Conservation (phyloP, 2,888 invertebrate species). For the Cotesia congregata region DNA sequence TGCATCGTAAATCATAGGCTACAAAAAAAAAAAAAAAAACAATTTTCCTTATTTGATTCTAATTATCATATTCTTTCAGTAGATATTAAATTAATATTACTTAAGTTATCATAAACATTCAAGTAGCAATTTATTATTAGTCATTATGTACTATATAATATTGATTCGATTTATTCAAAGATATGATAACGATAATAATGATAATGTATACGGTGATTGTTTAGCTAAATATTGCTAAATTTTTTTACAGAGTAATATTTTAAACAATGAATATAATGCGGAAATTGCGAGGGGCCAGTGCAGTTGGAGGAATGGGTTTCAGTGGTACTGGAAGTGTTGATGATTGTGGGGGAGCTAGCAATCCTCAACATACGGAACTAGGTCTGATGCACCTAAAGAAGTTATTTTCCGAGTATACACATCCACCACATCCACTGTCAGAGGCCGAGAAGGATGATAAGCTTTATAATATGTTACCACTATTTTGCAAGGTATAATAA, state of each 20-base stretch:
- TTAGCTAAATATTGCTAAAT: background rate
- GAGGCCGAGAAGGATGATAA: conserved; percentile 92
- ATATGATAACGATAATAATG: background rate
- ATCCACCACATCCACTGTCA: conserved; percentile 85
- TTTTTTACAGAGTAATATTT: conserved; percentile 37
- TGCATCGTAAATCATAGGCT: background rate
- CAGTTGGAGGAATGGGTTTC: conserved; percentile 71
- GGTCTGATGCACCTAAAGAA: conserved; percentile 97
- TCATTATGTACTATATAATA: background rate
- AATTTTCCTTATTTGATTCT: background rate
- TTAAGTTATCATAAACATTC: background rate
- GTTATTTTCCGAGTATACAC: conserved; percentile 93
- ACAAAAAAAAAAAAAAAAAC: background rate
- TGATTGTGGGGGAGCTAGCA: conserved; percentile 74
- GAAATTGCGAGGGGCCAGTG: conserved; percentile 81
- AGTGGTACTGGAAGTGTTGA: conserved; percentile 72
- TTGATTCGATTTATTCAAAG: background rate
- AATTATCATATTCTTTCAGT: background rate
- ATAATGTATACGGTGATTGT: background rate
- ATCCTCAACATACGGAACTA: conserved; percentile 86
- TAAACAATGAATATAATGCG: conserved; percentile 91
- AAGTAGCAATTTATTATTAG: background rate
- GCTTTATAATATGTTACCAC: conserved; percentile 96
- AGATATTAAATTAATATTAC: background rate
- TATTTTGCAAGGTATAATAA: conserved; percentile 91